Evolutionary conservation across 2,888 invertebrate genomes (phyloP), one percentile per base, ranked within the genome.

Genomic region (Rhamnusium bicolor): DNA sequence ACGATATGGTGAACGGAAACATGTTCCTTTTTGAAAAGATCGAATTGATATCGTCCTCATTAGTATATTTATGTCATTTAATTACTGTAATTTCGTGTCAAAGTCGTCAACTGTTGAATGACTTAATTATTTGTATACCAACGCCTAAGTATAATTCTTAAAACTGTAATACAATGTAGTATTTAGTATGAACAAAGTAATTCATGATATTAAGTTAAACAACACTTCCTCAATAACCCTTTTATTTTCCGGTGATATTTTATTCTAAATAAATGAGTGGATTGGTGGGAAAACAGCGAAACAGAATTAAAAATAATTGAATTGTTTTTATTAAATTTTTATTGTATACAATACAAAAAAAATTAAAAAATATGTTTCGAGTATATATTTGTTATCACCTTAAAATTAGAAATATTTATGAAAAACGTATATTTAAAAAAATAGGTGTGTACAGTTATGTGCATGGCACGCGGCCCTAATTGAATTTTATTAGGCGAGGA

Each of bases 31-130:
- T 65, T 53, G 12, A 18, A 32, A 32, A 73, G 69, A 70, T 70
- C 56, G 18, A 53, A 69, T 32, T 65, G 75, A 75, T 77, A 75
- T 62, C 40, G 49, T 61, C 51, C 65, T 79, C 80, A 80, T 81
- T 80, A 81, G 79, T 68, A 72, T 29, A 60, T 62, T 2, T 40
- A 77, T 68, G 62, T 68, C 72, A 61, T 76, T 68, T 80, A 80
- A 80, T 80, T 75, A 80, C 76, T 70, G 72, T 76, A 76, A 77
- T 75, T 71, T 74, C 71, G 71, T 72, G 72, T 75, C 73, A 76
- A 76, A 78, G 73, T 77, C 72, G 73, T 76, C 75, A 78, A 75
- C 67, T 76, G 73, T 71, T 75, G 76, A 75, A 80, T 79, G 77
- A 79, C 80, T 77, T 79, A 79, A 79, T 80, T 77, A 79, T 46